Evolutionary conservation across 2,113 vertebrate genomes (phyloP), one percentile per base, ranked within the genome.

Genomic region (Isurus oxyrinchus): DNA sequence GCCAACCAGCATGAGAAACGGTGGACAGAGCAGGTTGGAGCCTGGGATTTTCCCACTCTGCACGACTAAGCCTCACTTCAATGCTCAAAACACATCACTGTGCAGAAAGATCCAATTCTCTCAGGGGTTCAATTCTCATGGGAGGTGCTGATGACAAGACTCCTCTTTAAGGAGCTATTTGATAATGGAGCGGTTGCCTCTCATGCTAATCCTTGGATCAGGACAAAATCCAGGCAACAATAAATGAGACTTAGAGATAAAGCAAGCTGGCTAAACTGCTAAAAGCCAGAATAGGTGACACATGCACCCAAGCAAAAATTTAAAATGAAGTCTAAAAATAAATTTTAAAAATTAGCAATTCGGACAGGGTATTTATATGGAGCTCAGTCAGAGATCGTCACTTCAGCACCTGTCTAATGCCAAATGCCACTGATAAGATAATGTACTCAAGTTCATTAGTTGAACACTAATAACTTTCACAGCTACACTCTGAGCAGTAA

Each of bases 281-380:
- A 93, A 93, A 19, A 35, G 11, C 23, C 53, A 59, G 53, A 90
- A 59, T 90, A 59, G 10, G 27, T 59, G 87, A 59, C 14, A 59
- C 1, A 21, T 59, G 59, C 57, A 59, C 88, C 35, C 31, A 19
- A 55, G 88, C 13, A 14, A n/a, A 57, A 16, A 61, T 93, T 93
- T n/a, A 35, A 93, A 93, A n/a, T 93, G 14, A 93, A 19, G 88
- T n/a, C 88, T 61, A 93, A 61, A 93, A 59, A 93, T 61, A 93
- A 93, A 35, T 35, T 57, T 59, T 35, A 35, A 59, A 31, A 19
- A n/a, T 93, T 11, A 35, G 72, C 35, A 61, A 61, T 35, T 93
- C 2, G 14, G 4, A 61, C 14, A 88, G 31, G 27, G 53, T 90
- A 57, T 90, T 90, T 59, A 61, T 61, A 59, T 61, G 27, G 57